Percentiles rank a stretch among this genome's conserved stretches.
phyloP scores from a whole-genome alignment of 2,113 vertebrate genomes.

The Lampris incognitus region DNA sequence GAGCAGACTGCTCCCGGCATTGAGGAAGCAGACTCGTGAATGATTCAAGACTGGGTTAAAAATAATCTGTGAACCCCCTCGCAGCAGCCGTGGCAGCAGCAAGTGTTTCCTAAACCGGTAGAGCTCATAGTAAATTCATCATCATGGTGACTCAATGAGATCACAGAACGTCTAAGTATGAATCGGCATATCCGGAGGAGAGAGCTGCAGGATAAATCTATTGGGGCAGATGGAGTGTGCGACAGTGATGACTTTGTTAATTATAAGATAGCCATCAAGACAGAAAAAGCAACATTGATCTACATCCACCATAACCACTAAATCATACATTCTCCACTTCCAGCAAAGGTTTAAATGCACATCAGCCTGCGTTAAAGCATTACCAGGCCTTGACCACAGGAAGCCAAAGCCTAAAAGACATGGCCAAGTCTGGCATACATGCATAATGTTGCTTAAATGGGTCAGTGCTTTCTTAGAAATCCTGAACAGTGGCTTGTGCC shows the following conservation, averaged over 20 bases:
- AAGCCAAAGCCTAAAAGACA: constrained; percentile 28
- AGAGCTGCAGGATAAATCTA: constrained; percentile 8
- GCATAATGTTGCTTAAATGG: constrained; percentile 20
- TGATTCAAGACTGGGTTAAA: constrained; percentile 73
- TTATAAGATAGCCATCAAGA: neutral
- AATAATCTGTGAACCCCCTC: constrained; percentile 61
- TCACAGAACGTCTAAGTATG: constrained; percentile 37
- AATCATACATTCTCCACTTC: neutral
- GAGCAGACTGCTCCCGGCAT: constrained; percentile 46
- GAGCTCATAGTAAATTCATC: constrained; percentile 47
- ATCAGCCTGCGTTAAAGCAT: neutral
- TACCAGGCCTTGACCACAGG: constrained; percentile 25
- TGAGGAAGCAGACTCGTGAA: constrained; percentile 62
- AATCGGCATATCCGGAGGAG: constrained; percentile 53
- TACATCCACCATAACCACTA: neutral
- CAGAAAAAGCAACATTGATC: neutral
- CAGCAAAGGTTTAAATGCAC: neutral
- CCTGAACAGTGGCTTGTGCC: neutral
- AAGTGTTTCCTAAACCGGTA: constrained; percentile 54
- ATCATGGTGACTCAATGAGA: constrained; percentile 41
- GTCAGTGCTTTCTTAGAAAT: constrained; percentile 33
- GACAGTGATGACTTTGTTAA: constrained; percentile 10
- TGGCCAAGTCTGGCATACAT: constrained; percentile 10
- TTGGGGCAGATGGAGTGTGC: neutral
- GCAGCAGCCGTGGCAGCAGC: constrained; percentile 42